Percentiles rank a stretch among this genome's conserved stretches.
phyloP scores from a whole-genome alignment of 2,888 invertebrate genomes.

The Euzetes globulus region DNA sequence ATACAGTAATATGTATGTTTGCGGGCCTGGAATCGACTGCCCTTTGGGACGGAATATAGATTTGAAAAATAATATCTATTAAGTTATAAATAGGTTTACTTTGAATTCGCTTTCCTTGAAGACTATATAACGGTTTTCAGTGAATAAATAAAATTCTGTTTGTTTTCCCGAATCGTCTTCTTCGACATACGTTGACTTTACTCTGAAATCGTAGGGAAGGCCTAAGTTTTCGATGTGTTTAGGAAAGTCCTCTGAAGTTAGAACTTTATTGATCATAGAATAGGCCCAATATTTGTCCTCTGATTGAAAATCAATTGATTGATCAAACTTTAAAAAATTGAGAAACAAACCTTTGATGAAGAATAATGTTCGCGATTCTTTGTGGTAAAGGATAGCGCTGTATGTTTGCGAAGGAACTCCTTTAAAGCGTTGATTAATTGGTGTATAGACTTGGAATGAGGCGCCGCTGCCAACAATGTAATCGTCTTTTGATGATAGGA shows the following conservation, averaged over 20 bases:
- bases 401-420: neutral
- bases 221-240: neutral
- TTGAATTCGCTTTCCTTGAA: neutral
- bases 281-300: constrained; percentile 2
- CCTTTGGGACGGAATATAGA: neutral
- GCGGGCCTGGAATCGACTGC: neutral
- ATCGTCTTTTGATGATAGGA: neutral
- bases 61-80: neutral
- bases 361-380: neutral
- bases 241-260: neutral
- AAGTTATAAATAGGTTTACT: neutral
- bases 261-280: neutral
- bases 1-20: neutral
- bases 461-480: neutral
- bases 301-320: neutral
- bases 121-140: neutral
- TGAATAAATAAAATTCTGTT: constrained; percentile 7
- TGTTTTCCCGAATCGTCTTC: neutral
- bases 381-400: neutral
- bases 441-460: neutral
- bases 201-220: neutral
- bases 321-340: neutral
- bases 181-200: neutral
- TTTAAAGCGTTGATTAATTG: neutral
- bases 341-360: neutral